Base-by-base conservation (phyloP, 1,140 invertebrate species). In the Caenorhabditis briggsae region DNA sequence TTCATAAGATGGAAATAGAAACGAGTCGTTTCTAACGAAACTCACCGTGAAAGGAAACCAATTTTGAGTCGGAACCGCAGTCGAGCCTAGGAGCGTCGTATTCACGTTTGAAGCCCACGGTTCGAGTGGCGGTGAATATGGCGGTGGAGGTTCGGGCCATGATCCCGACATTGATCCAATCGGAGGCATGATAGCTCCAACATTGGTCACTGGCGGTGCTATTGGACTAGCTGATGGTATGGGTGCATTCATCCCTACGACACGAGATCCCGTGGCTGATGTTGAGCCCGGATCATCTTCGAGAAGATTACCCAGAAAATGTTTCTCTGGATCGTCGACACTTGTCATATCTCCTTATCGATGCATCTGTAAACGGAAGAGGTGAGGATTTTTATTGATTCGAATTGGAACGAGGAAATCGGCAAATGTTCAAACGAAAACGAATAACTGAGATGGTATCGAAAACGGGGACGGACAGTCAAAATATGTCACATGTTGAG, bases 251-350 rank as follows among this genome's bases (percentile, higher is more conserved):
- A 64, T 55, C 25, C 23, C 20, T 3, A 43, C 5, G n/a, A 61
- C 48, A 12, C 6, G 18, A 11, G 20, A 14, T 46, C 9, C 23
- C 20, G 64, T 5, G 9, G 43, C 18, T 7, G 64, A 25, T 9
- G 84, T 48, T 20, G 84, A 56, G 18, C 61, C 65, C 23, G 84
- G 61, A 20, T 85, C 84, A 78, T 85, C 84, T 50, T 85, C 84
- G 23, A 85, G 64, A 59, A 85, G 58, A 85, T 85, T 85, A 14
- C 84, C 84, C 46, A 85, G 33, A 65, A 85, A 85, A 16, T 85
- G 84, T 46, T 85, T 85, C 58, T 85, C 84, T 41, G 84, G 84
- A 85, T 85, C 84, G 46, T 85, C 84, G 23, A 85, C 64, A 74
- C 70, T 78, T 78, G 70, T 53, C 70, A 33, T 33, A 78, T 78